Evolutionary conservation across 2,797 vertebrate species (phyloP).

Genomic region (Chelmon rostratus): DNA sequence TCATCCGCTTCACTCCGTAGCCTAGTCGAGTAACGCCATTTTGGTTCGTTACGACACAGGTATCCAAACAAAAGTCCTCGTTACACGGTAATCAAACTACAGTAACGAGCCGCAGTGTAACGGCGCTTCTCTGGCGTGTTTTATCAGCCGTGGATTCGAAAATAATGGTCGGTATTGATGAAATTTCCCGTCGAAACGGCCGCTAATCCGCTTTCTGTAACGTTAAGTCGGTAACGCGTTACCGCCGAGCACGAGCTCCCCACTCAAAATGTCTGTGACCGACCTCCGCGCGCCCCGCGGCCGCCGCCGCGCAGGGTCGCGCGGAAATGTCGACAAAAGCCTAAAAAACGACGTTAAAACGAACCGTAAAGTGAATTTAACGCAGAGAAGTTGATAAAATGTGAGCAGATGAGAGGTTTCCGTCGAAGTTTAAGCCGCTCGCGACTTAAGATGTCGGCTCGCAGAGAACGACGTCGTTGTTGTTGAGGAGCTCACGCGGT

Average conservation of each 20-base stretch:
- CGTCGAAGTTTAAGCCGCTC: constrained; percentile 60
- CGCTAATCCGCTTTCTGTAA: constrained; percentile 59
- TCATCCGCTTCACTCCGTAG: constrained; percentile 27
- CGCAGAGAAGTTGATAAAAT: fast-evolving
- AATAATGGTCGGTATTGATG: not conserved
- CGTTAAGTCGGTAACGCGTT: constrained; percentile 61
- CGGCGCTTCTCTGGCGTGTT: fast-evolving
- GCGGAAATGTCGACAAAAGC: not conserved
- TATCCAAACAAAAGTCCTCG: not conserved
- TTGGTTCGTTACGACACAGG: constrained; percentile 32
- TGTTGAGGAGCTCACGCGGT: constrained; percentile 33
- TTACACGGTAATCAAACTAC: constrained; percentile 2
- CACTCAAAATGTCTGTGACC: constrained; percentile 50
- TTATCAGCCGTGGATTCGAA: fast-evolving
- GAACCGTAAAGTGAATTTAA: fast-evolving
- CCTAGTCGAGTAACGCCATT: constrained; percentile 44
- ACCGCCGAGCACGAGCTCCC: constrained; percentile 8
- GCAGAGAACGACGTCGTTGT: constrained; percentile 27
- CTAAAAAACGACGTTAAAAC: fast-evolving
- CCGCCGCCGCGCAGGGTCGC: constrained; percentile 24
- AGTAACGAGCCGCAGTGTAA: not conserved
- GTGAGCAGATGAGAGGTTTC: not conserved
- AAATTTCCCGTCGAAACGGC: not conserved
- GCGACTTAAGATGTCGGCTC: constrained; percentile 80
- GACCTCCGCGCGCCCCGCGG: constrained; percentile 35